Base-by-base conservation (phyloP, 2,797 vertebrate species). In the Podarcis siculus region DNA sequence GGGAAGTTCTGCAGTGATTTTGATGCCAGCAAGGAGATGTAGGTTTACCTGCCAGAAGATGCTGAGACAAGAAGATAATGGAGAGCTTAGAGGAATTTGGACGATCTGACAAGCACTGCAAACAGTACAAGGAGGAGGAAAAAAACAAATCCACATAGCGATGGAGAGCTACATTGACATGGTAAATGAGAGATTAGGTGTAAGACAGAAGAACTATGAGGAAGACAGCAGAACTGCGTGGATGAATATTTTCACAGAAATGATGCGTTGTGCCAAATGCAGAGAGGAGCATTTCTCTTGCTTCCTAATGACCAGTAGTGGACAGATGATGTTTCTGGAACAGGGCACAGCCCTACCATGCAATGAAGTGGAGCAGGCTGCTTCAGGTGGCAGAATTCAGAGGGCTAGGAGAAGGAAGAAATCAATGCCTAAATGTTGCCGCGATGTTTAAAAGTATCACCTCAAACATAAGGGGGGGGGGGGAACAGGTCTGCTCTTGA, bases 121-220 rank as follows among this genome's bases (percentile, higher is more conserved):
- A 90, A 90, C 87, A 30, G 66, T 27, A 30, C 23, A n/a, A 39
- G 66, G 58, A 30, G 55, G 27, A 64, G 71, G 86, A 67, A 39
- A 82, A 89, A 69, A 79, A 71, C 73, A 39, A 83, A 35, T 17
- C 19, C 72, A 77, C 0, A 58, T n/a, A 30, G 21, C 75, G 0
- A 72, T 78, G 71, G 66, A 66, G 67, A 58, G 75, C 23, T 30
- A 37, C 89, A 32, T 2, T 83, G 86, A 85, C 79, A 87, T 76
- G 93, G 79, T 88, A 86, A 89, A 82, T 83, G 66, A 93, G 89
- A 85, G 93, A 90, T 93, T 91, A 86, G 82, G 55, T 89, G 80
- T 17, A 45, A 89, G 21, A 32, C 86, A 81, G 21, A 90, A 67
- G 25, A 67, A 82, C 27, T 85, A 35, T 81, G 89, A 88, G 86